These are phyloP conservation scores for Microcebus tavaratra DNA, from an alignment of 2,113 vertebrate species.

Conservation along the genomic window DNA sequence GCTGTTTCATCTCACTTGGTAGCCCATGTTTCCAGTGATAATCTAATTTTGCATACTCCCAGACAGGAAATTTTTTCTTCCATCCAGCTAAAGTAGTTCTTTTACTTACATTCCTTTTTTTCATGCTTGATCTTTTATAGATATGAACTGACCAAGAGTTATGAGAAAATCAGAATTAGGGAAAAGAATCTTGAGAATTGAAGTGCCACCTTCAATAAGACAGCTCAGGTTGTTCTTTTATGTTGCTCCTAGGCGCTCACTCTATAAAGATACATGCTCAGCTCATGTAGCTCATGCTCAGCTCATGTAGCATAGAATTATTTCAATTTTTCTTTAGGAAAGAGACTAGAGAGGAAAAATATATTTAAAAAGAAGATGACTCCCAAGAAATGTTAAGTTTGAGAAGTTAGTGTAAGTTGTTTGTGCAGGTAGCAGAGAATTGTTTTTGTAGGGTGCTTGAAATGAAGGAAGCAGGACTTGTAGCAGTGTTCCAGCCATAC, in stretches of 20 bases:
- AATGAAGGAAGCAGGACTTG: background rate
- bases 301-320: background rate
- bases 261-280: background rate
- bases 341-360: background rate
- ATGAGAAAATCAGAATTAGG: background rate
- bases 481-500: background rate
- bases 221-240: background rate
- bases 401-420: conserved; percentile 27
- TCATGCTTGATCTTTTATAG: conserved; percentile 5
- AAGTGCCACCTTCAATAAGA: background rate
- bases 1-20: background rate
- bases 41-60: background rate
- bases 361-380: background rate
- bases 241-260: background rate
- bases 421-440: background rate
- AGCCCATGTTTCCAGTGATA: background rate
- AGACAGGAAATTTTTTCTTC: conserved; percentile 17
- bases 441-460: background rate
- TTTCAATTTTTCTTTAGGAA: conserved; percentile 27
- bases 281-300: too few species aligned
- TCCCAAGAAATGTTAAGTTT: background rate
- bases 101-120: conserved; percentile 20
- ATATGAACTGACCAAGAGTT: background rate
- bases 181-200: background rate
- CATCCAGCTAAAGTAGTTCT: conserved; percentile 34